Conservation (phyloP, 2,888 invertebrate genomes). For the Charanyca ferruginea region DNA sequence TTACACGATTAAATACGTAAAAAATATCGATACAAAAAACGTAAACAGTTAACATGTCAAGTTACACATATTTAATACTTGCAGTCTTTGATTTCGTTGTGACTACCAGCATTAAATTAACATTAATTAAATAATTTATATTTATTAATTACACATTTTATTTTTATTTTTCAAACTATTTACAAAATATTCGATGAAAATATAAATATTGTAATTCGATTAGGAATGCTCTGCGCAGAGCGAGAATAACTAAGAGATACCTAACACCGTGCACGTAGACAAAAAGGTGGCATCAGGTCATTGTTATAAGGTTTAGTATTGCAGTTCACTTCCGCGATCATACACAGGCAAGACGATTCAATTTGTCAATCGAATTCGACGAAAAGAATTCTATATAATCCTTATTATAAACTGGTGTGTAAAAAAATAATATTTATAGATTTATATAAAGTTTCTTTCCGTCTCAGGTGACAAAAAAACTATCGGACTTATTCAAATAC, state of each 20-base stretch:
- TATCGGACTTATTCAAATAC: slow-evolving; percentile 30
- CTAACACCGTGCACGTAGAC: slow-evolving; percentile 80
- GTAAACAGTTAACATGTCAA: slow-evolving; percentile 80
- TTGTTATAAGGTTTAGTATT: slow-evolving; percentile 7
- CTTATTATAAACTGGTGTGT: slow-evolving; percentile 24
- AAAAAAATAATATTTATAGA: slow-evolving; percentile 48
- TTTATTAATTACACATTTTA: slow-evolving; percentile 55
- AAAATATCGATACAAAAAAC: slow-evolving; percentile 78
- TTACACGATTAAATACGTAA: slow-evolving; percentile 84
- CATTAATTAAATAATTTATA: slow-evolving; percentile 68
- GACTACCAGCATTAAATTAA: slow-evolving; percentile 87
- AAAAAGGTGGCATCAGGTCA: slow-evolving; percentile 79
- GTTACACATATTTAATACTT: slow-evolving; percentile 80
- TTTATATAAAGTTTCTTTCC: not conserved
- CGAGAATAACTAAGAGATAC: slow-evolving; percentile 72
- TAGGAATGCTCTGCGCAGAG: slow-evolving; percentile 87
- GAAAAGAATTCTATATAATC: slow-evolving; percentile 5
- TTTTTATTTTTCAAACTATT: slow-evolving; percentile 76
- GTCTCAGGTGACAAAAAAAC: not conserved
- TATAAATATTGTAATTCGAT: slow-evolving; percentile 77
- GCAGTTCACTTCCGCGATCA: slow-evolving; percentile 40
- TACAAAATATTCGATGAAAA: slow-evolving; percentile 87
- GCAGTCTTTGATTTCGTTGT: slow-evolving; percentile 91
- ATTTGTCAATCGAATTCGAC: not conserved
- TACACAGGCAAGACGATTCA: slow-evolving; percentile 37